Conservation (phyloP, 1,140 invertebrate species). For the Tetramorium parvispinum region DNA sequence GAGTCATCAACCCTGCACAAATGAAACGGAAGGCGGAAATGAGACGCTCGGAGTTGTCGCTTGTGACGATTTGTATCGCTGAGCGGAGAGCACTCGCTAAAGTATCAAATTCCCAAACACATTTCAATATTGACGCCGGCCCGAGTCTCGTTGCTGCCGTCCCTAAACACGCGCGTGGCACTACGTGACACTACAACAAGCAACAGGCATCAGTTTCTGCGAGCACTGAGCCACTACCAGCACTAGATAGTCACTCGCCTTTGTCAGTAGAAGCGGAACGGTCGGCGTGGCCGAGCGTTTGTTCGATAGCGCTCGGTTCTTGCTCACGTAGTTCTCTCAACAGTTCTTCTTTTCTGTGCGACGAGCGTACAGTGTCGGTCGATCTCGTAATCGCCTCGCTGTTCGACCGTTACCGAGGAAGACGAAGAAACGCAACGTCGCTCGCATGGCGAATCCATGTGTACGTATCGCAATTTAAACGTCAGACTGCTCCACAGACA, state of each 20-base stretch:
- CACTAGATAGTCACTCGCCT: constrained; percentile 26
- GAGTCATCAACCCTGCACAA: not conserved
- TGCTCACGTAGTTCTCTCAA: not conserved
- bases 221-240: constrained; percentile 8
- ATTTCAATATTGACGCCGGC: not conserved
- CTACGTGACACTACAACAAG: not conserved
- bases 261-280: constrained; percentile 24
- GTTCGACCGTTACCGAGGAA: not conserved
- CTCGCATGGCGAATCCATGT: not conserved
- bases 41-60: not conserved
- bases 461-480: constrained; percentile 30
- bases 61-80: not conserved
- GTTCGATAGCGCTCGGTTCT: not conserved
- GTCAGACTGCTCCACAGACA: not conserved
- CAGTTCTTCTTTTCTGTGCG: not conserved
- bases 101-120: not conserved
- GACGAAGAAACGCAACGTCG: not conserved
- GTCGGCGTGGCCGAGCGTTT: not conserved
- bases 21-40: not conserved
- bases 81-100: not conserved
- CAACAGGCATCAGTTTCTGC: constrained; percentile 3
- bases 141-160: not conserved
- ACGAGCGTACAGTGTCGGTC: not conserved
- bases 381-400: constrained; percentile 29
- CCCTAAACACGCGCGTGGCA: not conserved